Base-by-base conservation (phyloP, 2,797 vertebrate species). In the Buceros bicornis region DNA sequence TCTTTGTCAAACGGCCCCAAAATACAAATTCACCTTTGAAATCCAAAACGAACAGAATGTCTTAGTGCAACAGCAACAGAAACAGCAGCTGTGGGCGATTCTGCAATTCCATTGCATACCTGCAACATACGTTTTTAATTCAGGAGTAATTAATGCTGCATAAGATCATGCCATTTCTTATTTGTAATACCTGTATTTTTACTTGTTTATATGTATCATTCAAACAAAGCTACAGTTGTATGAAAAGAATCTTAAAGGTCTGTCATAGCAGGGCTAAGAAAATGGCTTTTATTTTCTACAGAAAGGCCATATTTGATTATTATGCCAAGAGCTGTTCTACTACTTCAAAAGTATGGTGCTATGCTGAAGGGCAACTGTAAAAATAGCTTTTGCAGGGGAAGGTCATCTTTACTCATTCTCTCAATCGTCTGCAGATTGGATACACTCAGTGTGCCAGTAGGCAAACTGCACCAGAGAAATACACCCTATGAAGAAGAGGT, bases 81-180 rank as follows among this genome's bases (percentile, higher is more conserved):
- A 69, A 95, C 67, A 29, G 94, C 89, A 61, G 48, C 25, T 21
- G 71, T 35, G 13, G 92, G 78, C 10, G 97, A 97, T 20, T 56
- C 51, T 42, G 73, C 89, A 17, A 98, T 51, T 43, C 98, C 98
- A 40, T 82, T 97, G 93, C 92, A 95, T 65, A 97, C 94, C 98
- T 98, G 74, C 48, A 64, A 80, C 89, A 95, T 2, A 86, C 2
- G 31, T 73, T 87, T 74, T 72, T 87, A 35, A 82, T 76, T 83
- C 24, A 83, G 57, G 89, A 91, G 10, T 42, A 51, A 47, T 64
- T 67, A 60, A 40, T 48, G 42, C 54, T 67, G 31, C 31, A 74
- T 15, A 61, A 82, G 35, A 90, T 37, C 3, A 37, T 4, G 8
- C 12, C 0, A 57, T 47, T 95, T 84, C 50, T 40, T 6, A 60